phyloP scores from a whole-genome alignment of 2,888 invertebrate genomes.

The Liopterus haemorrhoidalis region DNA sequence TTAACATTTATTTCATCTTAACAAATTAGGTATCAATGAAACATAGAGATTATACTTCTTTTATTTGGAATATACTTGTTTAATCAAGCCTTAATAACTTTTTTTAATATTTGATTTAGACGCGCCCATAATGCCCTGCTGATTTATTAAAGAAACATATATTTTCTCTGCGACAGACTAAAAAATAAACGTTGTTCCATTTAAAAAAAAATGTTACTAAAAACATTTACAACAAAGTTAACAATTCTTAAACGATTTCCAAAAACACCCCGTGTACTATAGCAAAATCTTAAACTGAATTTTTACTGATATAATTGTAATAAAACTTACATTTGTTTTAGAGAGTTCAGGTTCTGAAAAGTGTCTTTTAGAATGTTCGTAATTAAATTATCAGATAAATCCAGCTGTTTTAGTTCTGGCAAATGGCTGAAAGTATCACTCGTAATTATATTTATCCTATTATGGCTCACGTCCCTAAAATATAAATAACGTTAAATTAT shows the following conservation, averaged over 20 bases:
- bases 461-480: conserved; percentile 72
- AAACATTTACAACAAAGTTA: background rate
- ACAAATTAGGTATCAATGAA: no score
- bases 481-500: conserved; percentile 28
- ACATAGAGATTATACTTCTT: no score
- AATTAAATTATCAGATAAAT: conserved; percentile 19
- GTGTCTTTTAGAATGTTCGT: conserved; percentile 9
- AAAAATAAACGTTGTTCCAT: background rate
- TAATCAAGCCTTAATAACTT: no score
- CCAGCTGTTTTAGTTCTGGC: conserved; percentile 20
- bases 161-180: background rate
- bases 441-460: conserved; percentile 63
- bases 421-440: conserved; percentile 53
- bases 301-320: conserved; percentile 25
- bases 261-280: background rate
- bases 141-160: background rate
- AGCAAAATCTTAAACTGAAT: background rate
- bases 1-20: no score
- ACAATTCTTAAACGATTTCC: background rate
- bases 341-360: conserved; percentile 57
- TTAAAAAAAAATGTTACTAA: background rate
- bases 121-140: no score
- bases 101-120: no score
- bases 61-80: no score
- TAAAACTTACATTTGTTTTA: conserved; percentile 70